Evolutionary conservation across 1,140 invertebrate genomes (phyloP), one percentile per base, ranked within the genome.

Genomic region (Branchinecta lynchi): DNA sequence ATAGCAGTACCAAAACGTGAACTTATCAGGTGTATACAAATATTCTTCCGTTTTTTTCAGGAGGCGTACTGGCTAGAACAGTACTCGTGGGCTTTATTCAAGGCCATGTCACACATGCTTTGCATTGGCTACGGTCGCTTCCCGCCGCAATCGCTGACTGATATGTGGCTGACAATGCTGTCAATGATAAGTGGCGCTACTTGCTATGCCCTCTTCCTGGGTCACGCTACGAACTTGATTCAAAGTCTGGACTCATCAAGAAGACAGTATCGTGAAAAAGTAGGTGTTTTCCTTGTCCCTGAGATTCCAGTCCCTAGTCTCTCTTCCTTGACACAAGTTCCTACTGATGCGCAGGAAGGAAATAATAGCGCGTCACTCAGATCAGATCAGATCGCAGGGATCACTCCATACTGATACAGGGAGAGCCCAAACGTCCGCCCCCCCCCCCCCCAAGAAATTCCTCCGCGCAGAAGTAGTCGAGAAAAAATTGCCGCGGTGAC

Each of bases 51-150:
- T 73, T 67, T 71, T 66, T 73, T 73, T 15, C 83, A 98, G 94
- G 88, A 96, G 77, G 89, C 93, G 60, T 92, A 89, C 79, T 98
- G 96, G 96, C 82, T 96, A 75, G 93, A 97, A 77, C 95, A 98
- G 81, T 98, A 98, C 80, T 97, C 94, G 69, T 97, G 94, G 93
- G 92, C 95, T 45, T 81, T 98, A 72, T 98, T 98, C 80, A 98
- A 98, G 81, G 95, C 95, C 32, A 93, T 98, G 90, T 97, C 94
- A 21, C 95, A 98, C 79, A 98, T 98, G 94, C 83, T 98, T 72
- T 97, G 93, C 81, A 98, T 98, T 77, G 96, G 95, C 74, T 95
- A 96, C 77, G 92, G 92, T 72, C 83, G 89, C 74, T 98, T 96
- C 82, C 95, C 96, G 70, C 96, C 96, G 43, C 93, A 97, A 81